phyloP scores from a whole-genome alignment of 2,113 vertebrate genomes.

The Egretta garzetta region DNA sequence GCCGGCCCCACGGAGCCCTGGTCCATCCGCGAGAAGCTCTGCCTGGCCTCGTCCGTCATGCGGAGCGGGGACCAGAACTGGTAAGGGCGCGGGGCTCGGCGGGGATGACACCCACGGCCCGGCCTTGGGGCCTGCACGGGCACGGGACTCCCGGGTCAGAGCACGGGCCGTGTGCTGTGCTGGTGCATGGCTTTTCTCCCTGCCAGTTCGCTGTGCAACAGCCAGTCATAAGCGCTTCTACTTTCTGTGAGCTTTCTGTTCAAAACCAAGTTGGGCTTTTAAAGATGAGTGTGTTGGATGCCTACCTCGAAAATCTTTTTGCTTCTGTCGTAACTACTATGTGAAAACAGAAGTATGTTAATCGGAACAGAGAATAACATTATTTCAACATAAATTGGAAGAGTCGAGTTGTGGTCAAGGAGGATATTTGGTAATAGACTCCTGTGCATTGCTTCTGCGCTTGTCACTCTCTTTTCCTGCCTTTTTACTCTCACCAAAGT shows the following conservation, averaged over 20 bases:
- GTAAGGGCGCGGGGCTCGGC: slow-evolving; percentile 68
- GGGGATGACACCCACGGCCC: too few relatives aligned
- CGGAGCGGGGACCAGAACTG: slow-evolving; percentile 99
- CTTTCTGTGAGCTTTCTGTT: too few relatives aligned
- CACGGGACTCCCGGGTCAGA: too few relatives aligned
- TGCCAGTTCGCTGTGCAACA: fast-evolving
- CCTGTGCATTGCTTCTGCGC: not conserved
- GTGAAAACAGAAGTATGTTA: not conserved
- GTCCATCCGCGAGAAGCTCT: slow-evolving; percentile 96
- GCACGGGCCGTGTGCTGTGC: not conserved
- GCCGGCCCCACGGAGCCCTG: slow-evolving; percentile 95
- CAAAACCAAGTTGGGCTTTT: fast-evolving
- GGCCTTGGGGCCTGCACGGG: fast-evolving
- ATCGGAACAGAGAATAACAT: not conserved
- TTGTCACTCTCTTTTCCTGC: not conserved
- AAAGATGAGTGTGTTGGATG: fast-evolving
- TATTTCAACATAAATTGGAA: not conserved
- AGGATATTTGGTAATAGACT: not conserved
- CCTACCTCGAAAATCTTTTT: fast-evolving
- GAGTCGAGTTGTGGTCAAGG: not conserved
- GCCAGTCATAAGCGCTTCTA: fast-evolving
- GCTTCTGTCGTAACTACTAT: fast-evolving
- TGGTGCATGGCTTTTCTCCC: fast-evolving
- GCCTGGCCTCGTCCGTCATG: slow-evolving; percentile 97
- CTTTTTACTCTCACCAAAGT: not conserved